Evolutionary conservation across 1,140 invertebrate genomes (phyloP).

Genomic region (Hestina assimilis): DNA sequence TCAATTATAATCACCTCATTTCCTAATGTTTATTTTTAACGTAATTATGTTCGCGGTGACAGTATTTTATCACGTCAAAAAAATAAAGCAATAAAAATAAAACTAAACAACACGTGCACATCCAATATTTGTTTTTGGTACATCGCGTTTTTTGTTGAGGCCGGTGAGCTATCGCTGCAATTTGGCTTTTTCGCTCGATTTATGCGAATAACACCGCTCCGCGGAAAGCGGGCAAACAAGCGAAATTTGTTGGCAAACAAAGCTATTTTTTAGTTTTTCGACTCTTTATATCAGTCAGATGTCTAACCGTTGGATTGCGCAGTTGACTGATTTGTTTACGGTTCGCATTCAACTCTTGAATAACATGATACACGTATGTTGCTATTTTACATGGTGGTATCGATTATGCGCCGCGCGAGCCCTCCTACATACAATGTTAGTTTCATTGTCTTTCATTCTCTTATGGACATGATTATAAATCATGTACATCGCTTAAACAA

Average conservation of each 20-base stretch:
- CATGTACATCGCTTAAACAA: neutral
- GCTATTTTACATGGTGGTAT: constrained; percentile 34
- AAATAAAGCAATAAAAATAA: constrained; percentile 55
- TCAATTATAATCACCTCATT: neutral
- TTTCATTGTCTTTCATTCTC: constrained; percentile 17
- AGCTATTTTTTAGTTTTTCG: constrained; percentile 62
- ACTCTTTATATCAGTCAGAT: constrained; percentile 68
- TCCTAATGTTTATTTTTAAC: neutral
- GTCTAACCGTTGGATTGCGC: constrained; percentile 54
- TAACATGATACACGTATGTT: constrained; percentile 37
- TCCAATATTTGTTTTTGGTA: constrained; percentile 67
- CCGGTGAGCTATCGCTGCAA: constrained; percentile 66
- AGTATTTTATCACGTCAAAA: constrained; percentile 33
- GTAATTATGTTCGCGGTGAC: constrained; percentile 7
- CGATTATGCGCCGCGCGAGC: constrained; percentile 22
- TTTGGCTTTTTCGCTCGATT: constrained; percentile 72
- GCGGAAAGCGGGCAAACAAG: constrained; percentile 69
- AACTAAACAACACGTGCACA: constrained; percentile 52
- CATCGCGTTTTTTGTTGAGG: constrained; percentile 67
- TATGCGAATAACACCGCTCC: constrained; percentile 65
- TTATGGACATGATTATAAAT: constrained; percentile 20
- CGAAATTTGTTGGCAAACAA: constrained; percentile 63
- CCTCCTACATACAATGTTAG: constrained; percentile 13
- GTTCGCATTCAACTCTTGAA: constrained; percentile 28
- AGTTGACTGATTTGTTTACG: constrained; percentile 54